These are phyloP conservation scores for Numenius arquata DNA, from an alignment of 2,113 vertebrate genomes.

Conservation along the genomic window DNA sequence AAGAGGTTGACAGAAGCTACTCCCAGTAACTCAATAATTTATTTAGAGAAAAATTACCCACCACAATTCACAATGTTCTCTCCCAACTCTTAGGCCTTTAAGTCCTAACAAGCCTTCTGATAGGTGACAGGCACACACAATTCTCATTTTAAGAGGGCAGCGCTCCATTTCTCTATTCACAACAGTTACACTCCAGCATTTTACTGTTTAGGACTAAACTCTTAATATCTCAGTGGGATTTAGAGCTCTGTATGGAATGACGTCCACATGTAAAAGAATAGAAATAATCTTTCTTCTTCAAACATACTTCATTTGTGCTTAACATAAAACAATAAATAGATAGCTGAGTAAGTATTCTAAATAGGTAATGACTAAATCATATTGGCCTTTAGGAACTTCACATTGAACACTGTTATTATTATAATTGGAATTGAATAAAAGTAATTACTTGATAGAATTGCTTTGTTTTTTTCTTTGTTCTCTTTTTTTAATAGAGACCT, in stretches of 20 bases:
- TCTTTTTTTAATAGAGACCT: background rate
- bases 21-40: background rate
- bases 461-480: background rate
- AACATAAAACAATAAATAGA: background rate
- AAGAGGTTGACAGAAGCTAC: background rate
- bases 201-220: background rate
- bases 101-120: too few relatives aligned
- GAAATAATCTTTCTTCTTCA: background rate
- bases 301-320: background rate
- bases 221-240: background rate
- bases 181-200: fast-evolving
- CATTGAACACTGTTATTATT: background rate
- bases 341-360: background rate
- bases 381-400: background rate
- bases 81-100: fast-evolving
- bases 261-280: fast-evolving
- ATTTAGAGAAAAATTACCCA: background rate
- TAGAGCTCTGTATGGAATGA: background rate
- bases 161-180: background rate
- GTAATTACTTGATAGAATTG: background rate
- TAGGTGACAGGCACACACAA: background rate
- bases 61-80: fast-evolving
- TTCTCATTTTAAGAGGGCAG: background rate
- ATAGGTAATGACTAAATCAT: background rate
- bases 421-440: background rate